Evolutionary conservation across 2,888 invertebrate genomes (phyloP).

Genomic region (Didymodactylos carnosus): DNA sequence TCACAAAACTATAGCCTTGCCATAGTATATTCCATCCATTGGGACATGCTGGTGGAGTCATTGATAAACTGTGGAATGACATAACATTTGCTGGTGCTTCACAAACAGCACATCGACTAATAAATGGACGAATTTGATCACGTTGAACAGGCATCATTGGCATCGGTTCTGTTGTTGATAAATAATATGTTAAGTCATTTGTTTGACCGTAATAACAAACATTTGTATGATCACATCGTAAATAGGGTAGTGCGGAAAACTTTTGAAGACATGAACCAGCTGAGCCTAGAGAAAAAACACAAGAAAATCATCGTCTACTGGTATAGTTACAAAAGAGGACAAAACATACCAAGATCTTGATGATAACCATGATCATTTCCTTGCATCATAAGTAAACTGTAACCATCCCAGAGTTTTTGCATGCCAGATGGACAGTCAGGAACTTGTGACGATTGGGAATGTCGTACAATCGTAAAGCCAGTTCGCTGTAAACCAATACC

Average conservation of each 20-base stretch:
- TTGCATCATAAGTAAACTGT: slow-evolving; percentile 75
- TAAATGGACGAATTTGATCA: slow-evolving; percentile 59
- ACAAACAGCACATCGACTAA: slow-evolving; percentile 78
- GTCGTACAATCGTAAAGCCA: slow-evolving; percentile 33
- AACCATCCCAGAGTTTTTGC: slow-evolving; percentile 73
- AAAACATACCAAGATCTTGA: slow-evolving; percentile 58
- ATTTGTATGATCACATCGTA: slow-evolving; percentile 79
- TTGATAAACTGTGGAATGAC: slow-evolving; percentile 79
- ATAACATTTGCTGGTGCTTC: slow-evolving; percentile 65
- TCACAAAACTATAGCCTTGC: slow-evolving; percentile 91
- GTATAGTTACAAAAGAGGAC: background rate
- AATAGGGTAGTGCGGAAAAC: slow-evolving; percentile 87
- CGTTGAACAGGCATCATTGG: slow-evolving; percentile 40
- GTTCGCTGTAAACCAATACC: slow-evolving; percentile 2
- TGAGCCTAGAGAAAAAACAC: slow-evolving; percentile 38
- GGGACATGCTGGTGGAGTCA: slow-evolving; percentile 62
- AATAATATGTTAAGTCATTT: slow-evolving; percentile 87
- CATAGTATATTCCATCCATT: slow-evolving; percentile 75
- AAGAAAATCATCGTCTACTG: slow-evolving; percentile 16
- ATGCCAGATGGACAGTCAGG: slow-evolving; percentile 66
- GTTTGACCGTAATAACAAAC: slow-evolving; percentile 87
- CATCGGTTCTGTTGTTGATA: slow-evolving; percentile 66
- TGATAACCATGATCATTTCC: slow-evolving; percentile 85
- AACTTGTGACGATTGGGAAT: slow-evolving; percentile 60
- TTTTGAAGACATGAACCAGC: slow-evolving; percentile 78